These are phyloP conservation scores for Wasmannia auropunctata DNA, from an alignment of 1,140 invertebrate species.

Conservation along the genomic window DNA sequence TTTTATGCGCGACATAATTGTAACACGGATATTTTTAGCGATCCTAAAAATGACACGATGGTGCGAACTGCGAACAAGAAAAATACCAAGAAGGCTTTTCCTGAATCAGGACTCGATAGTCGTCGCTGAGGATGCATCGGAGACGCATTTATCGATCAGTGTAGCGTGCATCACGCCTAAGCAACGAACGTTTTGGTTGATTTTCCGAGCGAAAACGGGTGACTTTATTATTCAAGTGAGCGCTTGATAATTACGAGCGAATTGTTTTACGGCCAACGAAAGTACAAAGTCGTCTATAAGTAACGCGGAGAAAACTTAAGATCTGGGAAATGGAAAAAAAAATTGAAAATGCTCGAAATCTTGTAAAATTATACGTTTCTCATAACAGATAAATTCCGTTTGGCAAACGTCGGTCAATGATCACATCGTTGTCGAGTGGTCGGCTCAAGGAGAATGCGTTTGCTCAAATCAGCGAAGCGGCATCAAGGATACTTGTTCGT, in stretches of 20 bases:
- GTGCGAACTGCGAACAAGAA: constrained; percentile 63
- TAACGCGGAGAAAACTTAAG: neutral
- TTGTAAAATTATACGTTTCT: neutral
- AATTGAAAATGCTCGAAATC: neutral
- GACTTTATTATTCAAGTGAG: constrained; percentile 73
- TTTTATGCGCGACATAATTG: neutral
- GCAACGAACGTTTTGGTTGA: constrained; percentile 64
- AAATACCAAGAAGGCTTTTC: constrained; percentile 69
- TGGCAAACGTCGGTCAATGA: constrained; percentile 61
- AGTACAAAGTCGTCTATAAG: neutral
- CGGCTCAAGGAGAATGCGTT: constrained; percentile 45
- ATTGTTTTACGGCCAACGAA: neutral
- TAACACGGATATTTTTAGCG: constrained; percentile 39
- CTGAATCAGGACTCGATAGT: constrained; percentile 65
- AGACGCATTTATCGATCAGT: constrained; percentile 57
- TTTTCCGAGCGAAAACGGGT: constrained; percentile 67
- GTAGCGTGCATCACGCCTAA: constrained; percentile 63
- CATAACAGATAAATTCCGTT: constrained; percentile 64
- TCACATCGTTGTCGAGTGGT: constrained; percentile 52
- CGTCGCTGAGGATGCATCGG: constrained; percentile 20
- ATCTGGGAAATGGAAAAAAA: neutral
- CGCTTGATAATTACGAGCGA: neutral
- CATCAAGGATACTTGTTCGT: constrained; percentile 45
- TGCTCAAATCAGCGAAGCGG: constrained; percentile 36
- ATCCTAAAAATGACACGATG: constrained; percentile 59